Evolutionary conservation across 1,140 invertebrate species (phyloP), one percentile per base, ranked within the genome.

Genomic region (Sitodiplosis mosellana): DNA sequence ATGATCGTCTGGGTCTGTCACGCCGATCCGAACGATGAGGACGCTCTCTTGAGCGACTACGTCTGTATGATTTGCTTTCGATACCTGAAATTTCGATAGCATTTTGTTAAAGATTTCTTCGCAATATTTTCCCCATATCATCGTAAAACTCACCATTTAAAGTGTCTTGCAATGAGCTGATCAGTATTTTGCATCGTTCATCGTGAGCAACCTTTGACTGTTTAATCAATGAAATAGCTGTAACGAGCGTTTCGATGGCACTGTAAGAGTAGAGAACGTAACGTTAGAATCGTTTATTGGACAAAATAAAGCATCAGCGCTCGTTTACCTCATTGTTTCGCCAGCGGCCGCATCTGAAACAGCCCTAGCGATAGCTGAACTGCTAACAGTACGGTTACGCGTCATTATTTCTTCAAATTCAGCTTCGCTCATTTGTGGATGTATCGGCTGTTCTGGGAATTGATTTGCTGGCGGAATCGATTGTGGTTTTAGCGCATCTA

Each of bases 331-430:
- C 27, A 27, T 27, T 5, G 27, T 68, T 99, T 45, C 94, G 12
- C 90, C 90, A 48, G 87, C 87, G 21, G 92, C 90, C 2, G 95
- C 95, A 70, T 99, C 95, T 34, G 90, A 88, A 12, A 99, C 92
- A 12, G 95, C 95, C 52, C 60, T 58, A 12, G 89, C 87, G 51
- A 99, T 98, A 2, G 95, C 94, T 34, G 86, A 92, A 52, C 88
- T 93, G 8, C 91, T 96, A 2, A 99, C 93, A 11, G 92, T 97
- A 52, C 93, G 76, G 68, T 99, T 99, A 53, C 95, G 75, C 46
- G 83, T 78, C 87, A 99, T 95, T 36, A 97, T 92, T 66, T 99
- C 95, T 68, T 99, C 93, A 69, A 97, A 97, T 71, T 99, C 95
- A 52, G 83, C 81, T 66, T 97, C 93, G 51, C 78, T 82, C 19